phyloP scores from a whole-genome alignment of 2,888 invertebrate species.

The Nomada ruficornis region DNA sequence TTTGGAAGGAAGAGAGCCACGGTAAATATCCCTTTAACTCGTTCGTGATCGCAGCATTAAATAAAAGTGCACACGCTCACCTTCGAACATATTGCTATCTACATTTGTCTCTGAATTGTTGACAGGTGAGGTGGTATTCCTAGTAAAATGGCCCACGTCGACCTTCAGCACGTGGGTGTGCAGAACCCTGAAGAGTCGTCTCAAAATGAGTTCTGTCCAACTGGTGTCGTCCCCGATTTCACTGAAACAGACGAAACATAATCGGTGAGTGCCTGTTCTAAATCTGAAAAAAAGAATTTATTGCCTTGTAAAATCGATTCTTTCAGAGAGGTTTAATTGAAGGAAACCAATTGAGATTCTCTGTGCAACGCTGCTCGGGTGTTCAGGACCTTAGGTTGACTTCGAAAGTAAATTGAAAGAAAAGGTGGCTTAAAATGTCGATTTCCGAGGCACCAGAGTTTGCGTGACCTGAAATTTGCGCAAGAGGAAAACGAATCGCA shows the following conservation, averaged over 20 bases:
- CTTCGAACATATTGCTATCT: conserved; percentile 48
- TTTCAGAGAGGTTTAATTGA: background rate
- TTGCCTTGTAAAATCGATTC: no score
- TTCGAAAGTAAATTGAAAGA: background rate
- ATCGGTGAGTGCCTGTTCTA: background rate
- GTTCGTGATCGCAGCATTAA: background rate
- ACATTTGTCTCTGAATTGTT: conserved; percentile 27
- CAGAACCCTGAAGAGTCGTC: conserved; percentile 86
- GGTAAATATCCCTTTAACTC: no score
- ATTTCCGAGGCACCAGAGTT: background rate
- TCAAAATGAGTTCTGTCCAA: conserved; percentile 87
- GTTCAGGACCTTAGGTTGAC: background rate
- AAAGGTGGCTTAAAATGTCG: background rate
- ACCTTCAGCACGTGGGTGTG: conserved; percentile 89
- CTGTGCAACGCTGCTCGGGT: background rate
- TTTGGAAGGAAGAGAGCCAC: no score
- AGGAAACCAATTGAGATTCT: background rate
- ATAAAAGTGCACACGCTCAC: conserved; percentile 21
- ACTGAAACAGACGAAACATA: conserved; percentile 15
- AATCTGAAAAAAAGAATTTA: background rate
- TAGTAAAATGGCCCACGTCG: conserved; percentile 82
- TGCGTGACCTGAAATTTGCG: conserved; percentile 37
- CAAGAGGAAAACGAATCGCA: conserved; percentile 11
- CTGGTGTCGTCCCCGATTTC: conserved; percentile 85
- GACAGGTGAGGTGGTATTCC: background rate